These are phyloP conservation scores for Morelia viridis DNA, from an alignment of 2,797 vertebrate species.

Conservation along the genomic window DNA sequence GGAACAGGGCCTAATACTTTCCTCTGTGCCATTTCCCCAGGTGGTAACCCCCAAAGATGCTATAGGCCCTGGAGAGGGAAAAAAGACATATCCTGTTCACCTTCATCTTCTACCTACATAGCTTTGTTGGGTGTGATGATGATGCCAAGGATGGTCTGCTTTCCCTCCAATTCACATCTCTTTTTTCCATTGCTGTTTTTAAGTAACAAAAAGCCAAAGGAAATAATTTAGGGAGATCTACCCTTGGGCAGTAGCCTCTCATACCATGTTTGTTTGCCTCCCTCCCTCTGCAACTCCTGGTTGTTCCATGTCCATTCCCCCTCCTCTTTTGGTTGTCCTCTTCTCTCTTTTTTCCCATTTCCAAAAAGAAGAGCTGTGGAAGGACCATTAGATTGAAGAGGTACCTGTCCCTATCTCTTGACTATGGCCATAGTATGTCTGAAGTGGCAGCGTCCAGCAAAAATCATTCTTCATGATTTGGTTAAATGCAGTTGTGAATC, in stretches of 20 bases:
- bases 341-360: neutral
- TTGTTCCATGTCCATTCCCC: neutral
- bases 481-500: neutral
- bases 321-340: neutral
- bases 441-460: neutral
- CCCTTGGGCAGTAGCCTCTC: neutral
- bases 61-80: neutral
- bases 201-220: neutral
- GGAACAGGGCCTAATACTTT: neutral
- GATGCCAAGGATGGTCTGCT: neutral
- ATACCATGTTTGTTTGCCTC: neutral
- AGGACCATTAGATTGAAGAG: neutral
- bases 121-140: neutral
- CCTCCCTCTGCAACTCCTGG: neutral
- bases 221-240: neutral
- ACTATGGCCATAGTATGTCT: neutral
- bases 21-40: neutral
- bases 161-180: neutral
- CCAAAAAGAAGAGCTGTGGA: neutral
- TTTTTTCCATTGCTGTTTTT: neutral
- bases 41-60: neutral
- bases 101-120: neutral
- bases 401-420: neutral
- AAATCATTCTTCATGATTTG: neutral
- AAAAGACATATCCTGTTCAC: neutral